Evolutionary conservation across 2,888 invertebrate genomes (phyloP), one percentile per base, ranked within the genome.

Genomic region (Brassicogethes aeneus): DNA sequence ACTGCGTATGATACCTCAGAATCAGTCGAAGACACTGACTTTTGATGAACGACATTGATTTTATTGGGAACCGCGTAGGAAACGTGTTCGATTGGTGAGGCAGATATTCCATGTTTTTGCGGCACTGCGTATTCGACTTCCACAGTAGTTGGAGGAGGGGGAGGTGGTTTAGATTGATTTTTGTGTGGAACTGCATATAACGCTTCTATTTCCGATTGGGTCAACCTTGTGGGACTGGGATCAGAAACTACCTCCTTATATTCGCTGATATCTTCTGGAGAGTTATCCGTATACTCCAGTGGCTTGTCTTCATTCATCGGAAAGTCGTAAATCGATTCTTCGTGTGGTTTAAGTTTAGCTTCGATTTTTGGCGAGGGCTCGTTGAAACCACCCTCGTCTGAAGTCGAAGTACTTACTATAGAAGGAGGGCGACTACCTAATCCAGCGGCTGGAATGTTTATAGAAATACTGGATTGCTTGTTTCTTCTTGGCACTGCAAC

Each of bases 301-400:
- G 56, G 56, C 42, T 54, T 52, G 41, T 59, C 59, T 39, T 60
- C 60, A 38, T 57, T 54, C n/a, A 52, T 39, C 7, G 58, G 54
- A 17, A 54, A 56, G 42, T 59, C 59, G 46, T 60, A 60, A n/a
- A 60, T 45, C 2, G 57, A 54, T 41, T 61, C 63, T 40, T 59
- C 59, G 47, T 62, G 64, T 3, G 65, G 65, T 40, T 60, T 60
- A 29, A 65, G 49, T 49, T 53, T 60, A 8, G 80, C 81, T 65
- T 80, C 79, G 55, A 82, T 77, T 64, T 80, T 80, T 12, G 81
- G 80, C 45, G 77, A 78, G 15, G 80, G 80, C 65, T 82, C 82
- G 66, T 82, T 81, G 69, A 81, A 81, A 37, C 82, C 81, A 39
- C 81, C 80, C 53, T 82, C 82, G 64, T 82, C 82, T 15, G 56